These are phyloP conservation scores for Oenanthe oenanthe DNA, from an alignment of 2,113 vertebrate genomes.

Conservation along the genomic window DNA sequence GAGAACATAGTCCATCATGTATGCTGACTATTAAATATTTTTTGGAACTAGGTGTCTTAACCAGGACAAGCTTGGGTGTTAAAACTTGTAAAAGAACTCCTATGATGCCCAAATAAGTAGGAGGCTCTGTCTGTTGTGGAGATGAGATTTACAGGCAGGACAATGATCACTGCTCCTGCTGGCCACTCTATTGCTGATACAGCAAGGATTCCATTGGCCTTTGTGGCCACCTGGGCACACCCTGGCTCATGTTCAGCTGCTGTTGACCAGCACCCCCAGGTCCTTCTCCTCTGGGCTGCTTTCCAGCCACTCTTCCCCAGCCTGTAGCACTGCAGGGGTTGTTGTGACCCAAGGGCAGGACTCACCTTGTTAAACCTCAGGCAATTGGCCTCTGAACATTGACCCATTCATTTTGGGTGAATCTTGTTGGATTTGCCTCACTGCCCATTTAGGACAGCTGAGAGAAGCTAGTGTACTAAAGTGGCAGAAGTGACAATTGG, in stretches of 20 bases:
- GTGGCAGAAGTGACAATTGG: not conserved
- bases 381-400: not conserved
- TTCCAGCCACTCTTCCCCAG: not conserved
- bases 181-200: not conserved
- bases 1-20: not conserved
- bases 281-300: not conserved
- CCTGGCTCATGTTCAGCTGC: not conserved
- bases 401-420: not conserved
- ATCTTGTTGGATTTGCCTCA: not conserved
- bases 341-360: not conserved
- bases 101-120: not conserved
- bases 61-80: not conserved
- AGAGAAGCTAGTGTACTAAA: not conserved
- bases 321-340: not conserved
- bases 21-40: not conserved
- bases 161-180: not conserved
- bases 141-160: not conserved
- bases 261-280: not conserved
- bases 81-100: not conserved
- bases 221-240: not conserved
- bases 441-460: not conserved
- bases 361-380: not conserved
- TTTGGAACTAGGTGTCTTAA: not conserved
- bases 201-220: not conserved
- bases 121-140: not conserved